A percentile compares a stretch with the other conserved stretches of the same genome.
phyloP scores from a whole-genome alignment of 2,113 vertebrate species.

The Forbesichthys papilliferus region DNA sequence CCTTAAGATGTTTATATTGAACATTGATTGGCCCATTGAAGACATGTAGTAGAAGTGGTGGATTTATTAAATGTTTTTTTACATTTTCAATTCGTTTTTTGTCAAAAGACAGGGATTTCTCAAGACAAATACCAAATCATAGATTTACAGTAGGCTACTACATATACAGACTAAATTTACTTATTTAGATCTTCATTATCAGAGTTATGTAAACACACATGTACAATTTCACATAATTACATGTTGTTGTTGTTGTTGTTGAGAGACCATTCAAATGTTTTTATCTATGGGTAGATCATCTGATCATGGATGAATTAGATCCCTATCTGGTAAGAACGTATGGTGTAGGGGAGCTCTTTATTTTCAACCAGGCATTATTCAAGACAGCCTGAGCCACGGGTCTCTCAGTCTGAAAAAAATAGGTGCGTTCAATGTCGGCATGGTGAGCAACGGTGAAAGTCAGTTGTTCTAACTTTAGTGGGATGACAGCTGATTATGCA shows the following conservation, averaged over 20 bases:
- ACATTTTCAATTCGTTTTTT: background rate
- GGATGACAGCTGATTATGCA: slow-evolving; percentile 74
- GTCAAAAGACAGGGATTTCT: background rate
- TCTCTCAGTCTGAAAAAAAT: slow-evolving; percentile 49
- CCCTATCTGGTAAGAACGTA: too few species aligned
- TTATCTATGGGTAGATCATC: too few species aligned
- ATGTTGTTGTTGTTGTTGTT: too few species aligned
- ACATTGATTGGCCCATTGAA: background rate
- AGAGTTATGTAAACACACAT: too few species aligned
- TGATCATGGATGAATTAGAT: too few species aligned
- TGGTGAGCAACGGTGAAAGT: slow-evolving; percentile 48
- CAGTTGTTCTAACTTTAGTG: slow-evolving; percentile 26
- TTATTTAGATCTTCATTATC: too few species aligned
- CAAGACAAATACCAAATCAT: too few species aligned
- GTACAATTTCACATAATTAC: too few species aligned
- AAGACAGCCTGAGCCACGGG: slow-evolving; percentile 42
- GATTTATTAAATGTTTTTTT: background rate
- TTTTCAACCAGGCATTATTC: slow-evolving; percentile 69
- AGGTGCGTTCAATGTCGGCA: slow-evolving; percentile 67
- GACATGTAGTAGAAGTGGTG: slow-evolving; percentile 7
- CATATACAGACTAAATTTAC: too few species aligned
- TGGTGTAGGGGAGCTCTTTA: background rate
- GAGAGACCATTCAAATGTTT: too few species aligned
- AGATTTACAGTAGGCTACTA: too few species aligned
- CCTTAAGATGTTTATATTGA: background rate